Base-by-base conservation (phyloP, 2,113 vertebrate genomes). In the Zingel zingel region DNA sequence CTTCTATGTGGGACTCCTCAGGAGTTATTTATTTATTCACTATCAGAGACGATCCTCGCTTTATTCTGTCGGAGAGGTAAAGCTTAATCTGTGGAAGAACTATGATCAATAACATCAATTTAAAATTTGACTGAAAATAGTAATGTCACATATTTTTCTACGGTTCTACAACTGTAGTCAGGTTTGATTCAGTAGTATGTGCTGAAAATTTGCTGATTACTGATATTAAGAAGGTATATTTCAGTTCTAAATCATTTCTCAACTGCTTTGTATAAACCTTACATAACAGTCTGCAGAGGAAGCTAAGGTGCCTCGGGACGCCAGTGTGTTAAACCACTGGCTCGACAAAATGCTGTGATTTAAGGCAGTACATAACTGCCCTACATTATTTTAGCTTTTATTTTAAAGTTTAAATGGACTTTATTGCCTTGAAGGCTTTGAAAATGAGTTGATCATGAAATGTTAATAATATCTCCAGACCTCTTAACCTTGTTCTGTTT, bases 231-330 rank as follows among this genome's bases (percentile, higher is more conserved):
- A 85, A 23, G 48, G 21, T 73, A 54, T 5, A 45, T 86, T 85
- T 85, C 13, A 62, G 74, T 70, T 72, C 74, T 87, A 50, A 88
- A 86, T 88, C 48, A 86, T 80, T 67, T 18, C 61, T 59, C 50
- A 70, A 79, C 39, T n/a, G 43, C 45, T 70, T 23, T 13, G 39
- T 73, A 48, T 57, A 83, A 69, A 74, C 14, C 73, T 82, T 67
- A 74, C 16, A 58, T 65, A 81, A 88, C 30, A 30, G 54, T 53
- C 68, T 58, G 72, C 57, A 66, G 69, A 47, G 66, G 47, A 58
- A 74, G 45, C 64, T 47, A 50, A 50, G 72, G 16, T 68, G 50
- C 81, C 57, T 80, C 51, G 51, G 45, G 76, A 43, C 23, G 3
- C 63, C 79, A n/a, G 11, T 8, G 12, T 30, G 36, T 84, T 72